Base-by-base conservation (phyloP, 1,140 invertebrate species). In the Drosophila kikkawai region DNA sequence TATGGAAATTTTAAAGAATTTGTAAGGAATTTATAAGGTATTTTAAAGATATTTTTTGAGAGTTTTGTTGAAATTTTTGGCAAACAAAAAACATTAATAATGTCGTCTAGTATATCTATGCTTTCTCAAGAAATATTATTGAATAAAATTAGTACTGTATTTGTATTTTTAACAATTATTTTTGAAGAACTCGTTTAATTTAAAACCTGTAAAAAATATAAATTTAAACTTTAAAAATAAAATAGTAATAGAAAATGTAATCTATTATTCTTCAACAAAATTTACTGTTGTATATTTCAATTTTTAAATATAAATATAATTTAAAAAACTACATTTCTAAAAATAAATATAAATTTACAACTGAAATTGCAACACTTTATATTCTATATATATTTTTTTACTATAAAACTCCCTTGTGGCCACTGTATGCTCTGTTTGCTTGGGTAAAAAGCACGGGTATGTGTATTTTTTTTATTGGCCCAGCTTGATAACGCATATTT, bases 401-500 rank as follows among this genome's bases (percentile, higher is more conserved):
- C 26, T 29, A 0, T 29, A 29, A 1, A 15, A 15, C 4, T 13
- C 7, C 3, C 7, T 3, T 8, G 0, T 15, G 32, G 13, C 51
- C 53, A 56, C 53, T 39, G 53, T 56, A 1, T n/a, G 9, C 13
- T 15, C 63, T 64, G 48, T 69, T 53, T 34, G 67, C 68, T 29
- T 22, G 42, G 42, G 37, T 59, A 42, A 64, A 64, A 59, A 59
- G 36, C 61, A 56, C 34, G 39, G 48, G 47, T 64, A 29, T 59
- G 48, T 73, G 42, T 75, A 51, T 75, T 77, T 88, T 83, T 84
- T 84, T 80, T 88, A 84, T 88, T 84, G 84, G 84, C 83, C 70
- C 59, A 80, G 66, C 82, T 85, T 86, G 82, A 85, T 86, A 86
- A 86, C 82, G 84, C 84, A 88, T 88, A 88, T 84, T 88, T 88